Conservation (phyloP, 2,113 vertebrate genomes). For the Benitochromis conjunctus region DNA sequence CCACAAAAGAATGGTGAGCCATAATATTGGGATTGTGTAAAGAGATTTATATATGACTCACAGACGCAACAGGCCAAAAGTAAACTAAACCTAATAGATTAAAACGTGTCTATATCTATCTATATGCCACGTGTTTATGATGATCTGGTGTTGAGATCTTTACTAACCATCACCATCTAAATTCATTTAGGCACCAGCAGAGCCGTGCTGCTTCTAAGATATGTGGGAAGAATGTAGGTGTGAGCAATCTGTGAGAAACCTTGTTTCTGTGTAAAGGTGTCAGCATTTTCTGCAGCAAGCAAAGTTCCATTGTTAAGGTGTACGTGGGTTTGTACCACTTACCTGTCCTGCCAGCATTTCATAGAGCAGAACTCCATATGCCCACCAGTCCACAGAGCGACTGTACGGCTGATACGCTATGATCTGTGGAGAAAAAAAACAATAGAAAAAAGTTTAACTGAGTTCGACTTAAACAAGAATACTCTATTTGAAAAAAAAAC, state of each 20-base stretch:
- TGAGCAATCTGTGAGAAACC: background rate
- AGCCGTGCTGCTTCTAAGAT: background rate
- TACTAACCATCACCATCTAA: background rate
- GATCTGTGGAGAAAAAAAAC: slow-evolving; percentile 75
- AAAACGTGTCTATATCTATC: background rate
- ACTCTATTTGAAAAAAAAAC: background rate
- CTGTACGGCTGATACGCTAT: slow-evolving; percentile 96
- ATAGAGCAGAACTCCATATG: slow-evolving; percentile 91
- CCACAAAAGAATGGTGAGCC: background rate
- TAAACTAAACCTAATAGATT: background rate
- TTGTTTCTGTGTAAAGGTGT: background rate
- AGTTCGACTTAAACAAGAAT: background rate
- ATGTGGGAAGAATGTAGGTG: background rate
- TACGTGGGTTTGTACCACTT: slow-evolving; percentile 33
- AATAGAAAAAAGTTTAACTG: background rate
- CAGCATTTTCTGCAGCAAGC: background rate
- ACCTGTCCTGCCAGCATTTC: slow-evolving; percentile 98
- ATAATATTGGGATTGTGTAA: background rate
- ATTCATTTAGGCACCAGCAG: background rate
- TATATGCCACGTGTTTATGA: background rate
- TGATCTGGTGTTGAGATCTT: background rate
- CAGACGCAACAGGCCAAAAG: background rate
- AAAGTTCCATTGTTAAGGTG: background rate
- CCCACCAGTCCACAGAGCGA: slow-evolving; percentile 97
- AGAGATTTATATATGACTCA: background rate